Evolutionary conservation across 2,113 vertebrate genomes (phyloP), one percentile per base, ranked within the genome.

Genomic region (Onychostruthus taczanowskii): DNA sequence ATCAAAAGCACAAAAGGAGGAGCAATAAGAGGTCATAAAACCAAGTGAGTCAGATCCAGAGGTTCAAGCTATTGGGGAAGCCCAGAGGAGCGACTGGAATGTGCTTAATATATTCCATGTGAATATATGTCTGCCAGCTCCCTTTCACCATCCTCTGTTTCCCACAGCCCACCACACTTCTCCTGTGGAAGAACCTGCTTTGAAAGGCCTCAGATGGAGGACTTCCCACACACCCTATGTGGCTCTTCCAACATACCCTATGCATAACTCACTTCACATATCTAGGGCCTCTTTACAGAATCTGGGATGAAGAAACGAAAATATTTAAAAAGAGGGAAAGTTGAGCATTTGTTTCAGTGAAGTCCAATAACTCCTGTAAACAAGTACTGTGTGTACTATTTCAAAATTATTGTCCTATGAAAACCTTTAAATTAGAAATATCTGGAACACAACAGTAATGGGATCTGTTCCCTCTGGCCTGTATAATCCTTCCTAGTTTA

Each of bases 101-200:
- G 87, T 77, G 63, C 63, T 94, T 93, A 96, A 96, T 96, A 91
- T 66, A 91, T 94, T 96, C 94, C 94, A 95, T 89, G 70, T 95
- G 94, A 91, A 93, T 95, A 85, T 89, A 95, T 28, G 81, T 94
- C 95, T 96, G 95, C 95, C 94, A 96, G 92, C 62, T 94, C 82
- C 75, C 72, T 95, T 93, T 95, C 89, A 89, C 93, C 84, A 95
- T 96, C 43, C 58, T 72, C 81, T 70, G 39, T 80, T 89, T 94
- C 82, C 87, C 93, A 94, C 82, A 95, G 58, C 70, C 84, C 77
- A 91, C 78, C 81, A 93, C 62, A 89, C 70, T 87, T 83, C 81
- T 93, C 69, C 49, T 56, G 58, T 46, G 53, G 82, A 95, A 93
- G 78, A 95, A 91, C 89, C 78, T 96, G 81, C 67, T 93, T 90